Percentiles rank a stretch among this genome's conserved stretches.
Evolutionary conservation across 30 jellyfish, hydroid and myxozoan species (phyloP).

Genomic region (Hydractinia symbiolongicarpus): DNA sequence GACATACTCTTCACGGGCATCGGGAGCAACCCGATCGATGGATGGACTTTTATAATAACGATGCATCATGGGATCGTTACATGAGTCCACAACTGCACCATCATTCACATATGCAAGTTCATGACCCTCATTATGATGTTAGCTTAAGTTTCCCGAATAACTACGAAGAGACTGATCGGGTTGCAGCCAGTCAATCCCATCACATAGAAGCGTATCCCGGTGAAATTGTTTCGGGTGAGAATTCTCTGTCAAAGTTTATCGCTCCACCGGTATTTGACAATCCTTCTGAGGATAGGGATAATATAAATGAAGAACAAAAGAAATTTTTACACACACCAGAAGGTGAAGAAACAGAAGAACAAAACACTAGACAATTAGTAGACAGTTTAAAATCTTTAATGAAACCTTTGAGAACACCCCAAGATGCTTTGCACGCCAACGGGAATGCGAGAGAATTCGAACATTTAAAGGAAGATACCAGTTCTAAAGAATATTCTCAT

Average conservation of each 20-base stretch:
- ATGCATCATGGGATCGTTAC: slow-evolving; percentile 18
- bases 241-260: slow-evolving; percentile 70
- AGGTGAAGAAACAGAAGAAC: slow-evolving; percentile 49
- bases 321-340: slow-evolving; percentile 23
- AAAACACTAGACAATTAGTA: slow-evolving; percentile 55
- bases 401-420: slow-evolving; percentile 44
- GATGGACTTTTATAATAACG: slow-evolving; percentile 14
- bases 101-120: neutral
- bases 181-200: slow-evolving; percentile 3
- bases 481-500: slow-evolving; percentile 35
- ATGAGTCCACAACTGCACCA: slow-evolving; percentile 1
- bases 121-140: slow-evolving; percentile 8
- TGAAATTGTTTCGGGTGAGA: slow-evolving; percentile 77
- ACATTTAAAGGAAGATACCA: neutral
- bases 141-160: neutral
- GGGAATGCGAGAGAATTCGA: neutral
- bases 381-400: slow-evolving; percentile 56
- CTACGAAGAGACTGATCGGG: neutral
- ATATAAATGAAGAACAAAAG: slow-evolving; percentile 38
- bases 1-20: neutral
- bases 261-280: slow-evolving; percentile 89
- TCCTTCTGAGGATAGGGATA: slow-evolving; percentile 20
- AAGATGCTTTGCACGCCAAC: slow-evolving; percentile 12
- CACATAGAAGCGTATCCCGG: slow-evolving; percentile 71
- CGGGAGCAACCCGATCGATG: neutral